Conservation (phyloP, 2,113 vertebrate genomes). For the Agapornis roseicollis region DNA sequence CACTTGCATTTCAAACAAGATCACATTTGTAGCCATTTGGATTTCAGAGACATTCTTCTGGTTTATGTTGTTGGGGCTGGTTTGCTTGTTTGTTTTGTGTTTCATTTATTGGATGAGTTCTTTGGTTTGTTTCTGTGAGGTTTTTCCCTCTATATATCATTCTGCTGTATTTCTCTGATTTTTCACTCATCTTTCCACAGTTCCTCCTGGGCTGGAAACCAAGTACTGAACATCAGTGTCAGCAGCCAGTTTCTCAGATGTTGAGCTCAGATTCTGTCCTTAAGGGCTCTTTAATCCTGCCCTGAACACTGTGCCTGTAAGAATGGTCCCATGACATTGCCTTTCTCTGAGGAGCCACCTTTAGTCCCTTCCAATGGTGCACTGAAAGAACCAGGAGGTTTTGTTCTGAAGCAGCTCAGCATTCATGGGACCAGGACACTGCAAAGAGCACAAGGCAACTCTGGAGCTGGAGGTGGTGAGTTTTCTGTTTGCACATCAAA, state of each 20-base stretch:
- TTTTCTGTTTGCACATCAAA: not conserved
- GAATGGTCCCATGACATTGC: not conserved
- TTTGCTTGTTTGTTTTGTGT: not conserved
- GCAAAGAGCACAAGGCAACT: not conserved
- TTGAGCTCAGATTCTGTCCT: not conserved
- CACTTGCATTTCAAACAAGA: not conserved
- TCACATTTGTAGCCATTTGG: not conserved
- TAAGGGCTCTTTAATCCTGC: not conserved
- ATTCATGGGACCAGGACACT: not conserved
- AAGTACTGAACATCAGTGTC: not conserved
- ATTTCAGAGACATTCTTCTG: not conserved
- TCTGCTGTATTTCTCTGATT: not conserved
- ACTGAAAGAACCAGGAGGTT: not conserved
- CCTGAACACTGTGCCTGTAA: not conserved
- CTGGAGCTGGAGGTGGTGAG: not conserved
- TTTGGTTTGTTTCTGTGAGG: not conserved
- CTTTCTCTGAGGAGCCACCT: not conserved
- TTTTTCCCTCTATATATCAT: not conserved
- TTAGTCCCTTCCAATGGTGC: not conserved
- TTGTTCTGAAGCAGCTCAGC: not conserved
- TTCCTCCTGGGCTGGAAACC: not conserved
- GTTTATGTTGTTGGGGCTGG: not conserved
- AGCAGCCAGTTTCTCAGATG: not conserved
- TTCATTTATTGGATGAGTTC: not conserved
- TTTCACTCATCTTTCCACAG: not conserved